Conservation (phyloP, 2,888 invertebrate species). For the Lamellibrachia satsuma region DNA sequence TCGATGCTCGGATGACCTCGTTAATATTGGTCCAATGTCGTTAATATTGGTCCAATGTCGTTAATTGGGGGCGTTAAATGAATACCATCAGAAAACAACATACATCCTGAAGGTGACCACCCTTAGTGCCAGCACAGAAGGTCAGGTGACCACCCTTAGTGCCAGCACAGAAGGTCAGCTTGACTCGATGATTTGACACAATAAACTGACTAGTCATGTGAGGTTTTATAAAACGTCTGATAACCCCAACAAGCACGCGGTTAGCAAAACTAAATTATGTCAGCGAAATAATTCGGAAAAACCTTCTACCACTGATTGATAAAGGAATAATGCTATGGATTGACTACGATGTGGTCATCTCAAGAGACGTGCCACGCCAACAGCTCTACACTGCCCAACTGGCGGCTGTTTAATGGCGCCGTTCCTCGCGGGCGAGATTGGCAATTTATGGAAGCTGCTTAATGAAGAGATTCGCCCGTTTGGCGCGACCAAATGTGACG, state of each 20-base stretch:
- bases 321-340: not conserved
- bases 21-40: not conserved
- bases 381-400: too few species aligned
- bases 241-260: too few species aligned
- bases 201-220: not conserved
- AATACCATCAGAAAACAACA: not conserved
- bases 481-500: not conserved
- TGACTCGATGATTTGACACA: not conserved
- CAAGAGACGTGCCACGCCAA: not conserved
- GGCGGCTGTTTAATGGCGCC: too few species aligned
- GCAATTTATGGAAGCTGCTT: too few species aligned
- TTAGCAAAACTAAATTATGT: too few species aligned
- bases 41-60: not conserved
- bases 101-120: not conserved
- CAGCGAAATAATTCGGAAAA: not conserved
- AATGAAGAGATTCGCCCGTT: too few species aligned
- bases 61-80: not conserved
- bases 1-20: not conserved
- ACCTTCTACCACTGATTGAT: not conserved
- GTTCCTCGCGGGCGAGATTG: too few species aligned
- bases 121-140: not conserved
- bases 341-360: not conserved
- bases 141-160: not conserved
- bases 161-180: not conserved
- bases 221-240: not conserved